phyloP scores from a whole-genome alignment of 2,797 vertebrate species.

The Steatocranus sp. region DNA sequence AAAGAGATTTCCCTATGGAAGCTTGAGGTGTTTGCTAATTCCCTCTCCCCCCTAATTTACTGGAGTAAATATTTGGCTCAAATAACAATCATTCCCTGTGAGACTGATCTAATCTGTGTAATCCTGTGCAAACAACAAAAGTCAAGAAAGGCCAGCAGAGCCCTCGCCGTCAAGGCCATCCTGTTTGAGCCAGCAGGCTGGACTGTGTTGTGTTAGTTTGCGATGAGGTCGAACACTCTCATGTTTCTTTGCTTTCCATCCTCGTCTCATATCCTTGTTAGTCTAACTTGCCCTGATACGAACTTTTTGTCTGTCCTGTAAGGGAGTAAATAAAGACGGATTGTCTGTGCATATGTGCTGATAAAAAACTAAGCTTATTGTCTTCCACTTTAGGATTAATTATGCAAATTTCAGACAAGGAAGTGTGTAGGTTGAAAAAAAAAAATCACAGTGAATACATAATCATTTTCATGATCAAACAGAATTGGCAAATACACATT shows the following conservation, averaged over 20 bases:
- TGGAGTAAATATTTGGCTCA: constrained; percentile 62
- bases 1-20: constrained; percentile 26
- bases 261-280: not conserved
- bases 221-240: not conserved
- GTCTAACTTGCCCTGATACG: not conserved
- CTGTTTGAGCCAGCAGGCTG: constrained; percentile 8
- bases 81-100: constrained; percentile 54
- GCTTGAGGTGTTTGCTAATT: constrained; percentile 43
- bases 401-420: not conserved
- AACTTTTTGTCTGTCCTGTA: not conserved
- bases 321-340: not conserved
- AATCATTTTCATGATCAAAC: not conserved
- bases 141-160: constrained; percentile 40
- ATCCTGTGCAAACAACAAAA: constrained; percentile 46
- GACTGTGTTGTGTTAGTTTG: not conserved
- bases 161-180: constrained; percentile 2
- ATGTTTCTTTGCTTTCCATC: not conserved
- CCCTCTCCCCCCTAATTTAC: constrained; percentile 19
- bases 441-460: not conserved
- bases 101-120: constrained; percentile 47
- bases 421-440: not conserved
- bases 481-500: not conserved
- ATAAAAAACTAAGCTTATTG: not conserved
- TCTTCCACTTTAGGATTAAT: not conserved
- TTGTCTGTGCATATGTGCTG: not conserved